Percentiles rank a stretch among this genome's conserved stretches.
Conservation (phyloP, 2,113 vertebrate species). For the Myrmophylax atrothorax region DNA sequence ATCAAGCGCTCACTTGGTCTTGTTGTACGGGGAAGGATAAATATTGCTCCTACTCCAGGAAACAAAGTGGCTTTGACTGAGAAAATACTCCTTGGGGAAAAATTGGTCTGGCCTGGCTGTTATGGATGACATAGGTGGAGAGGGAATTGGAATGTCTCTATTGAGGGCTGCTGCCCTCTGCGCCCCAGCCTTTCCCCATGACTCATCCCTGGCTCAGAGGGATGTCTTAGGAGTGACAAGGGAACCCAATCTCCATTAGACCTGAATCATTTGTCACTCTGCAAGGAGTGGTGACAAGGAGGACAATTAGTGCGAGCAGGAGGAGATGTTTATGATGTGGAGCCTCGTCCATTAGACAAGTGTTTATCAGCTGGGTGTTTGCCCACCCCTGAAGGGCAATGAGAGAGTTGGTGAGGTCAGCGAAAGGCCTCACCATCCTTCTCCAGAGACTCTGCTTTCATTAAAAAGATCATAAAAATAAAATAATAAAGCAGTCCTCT, state of each 20-base stretch:
- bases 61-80: background rate
- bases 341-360: background rate
- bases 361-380: background rate
- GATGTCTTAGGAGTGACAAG: background rate
- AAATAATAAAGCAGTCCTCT: background rate
- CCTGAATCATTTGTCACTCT: background rate
- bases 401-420: background rate
- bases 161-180: background rate
- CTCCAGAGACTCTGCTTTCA: background rate
- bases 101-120: background rate
- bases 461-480: background rate
- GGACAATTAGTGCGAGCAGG: background rate
- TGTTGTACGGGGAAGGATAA: conserved; percentile 1
- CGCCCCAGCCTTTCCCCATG: background rate
- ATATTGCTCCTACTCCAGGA: conserved; percentile 11
- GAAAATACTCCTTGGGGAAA: background rate
- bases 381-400: conserved; percentile 6
- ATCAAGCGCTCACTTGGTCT: background rate
- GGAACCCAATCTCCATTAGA: background rate
- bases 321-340: background rate
- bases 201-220: background rate
- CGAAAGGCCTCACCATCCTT: background rate
- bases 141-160: background rate
- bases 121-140: background rate
- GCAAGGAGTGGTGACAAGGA: background rate